Percentiles rank a stretch among this genome's conserved stretches.
Evolutionary conservation across 2,888 invertebrate species (phyloP).

Genomic region (Penaeus monodon): DNA sequence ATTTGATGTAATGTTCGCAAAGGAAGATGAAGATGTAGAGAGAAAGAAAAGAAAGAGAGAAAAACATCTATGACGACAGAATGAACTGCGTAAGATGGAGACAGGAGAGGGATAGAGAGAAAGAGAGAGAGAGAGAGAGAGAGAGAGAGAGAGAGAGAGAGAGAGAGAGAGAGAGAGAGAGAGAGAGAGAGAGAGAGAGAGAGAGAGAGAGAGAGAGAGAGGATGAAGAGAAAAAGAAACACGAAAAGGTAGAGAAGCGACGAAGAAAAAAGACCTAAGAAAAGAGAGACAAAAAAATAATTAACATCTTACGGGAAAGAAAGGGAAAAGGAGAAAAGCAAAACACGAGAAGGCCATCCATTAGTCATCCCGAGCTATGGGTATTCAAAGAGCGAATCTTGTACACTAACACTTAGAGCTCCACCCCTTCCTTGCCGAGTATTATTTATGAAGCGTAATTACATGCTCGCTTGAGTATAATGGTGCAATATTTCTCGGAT

Average conservation of each 20-base stretch:
- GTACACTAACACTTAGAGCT: slow-evolving; percentile 29
- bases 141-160: slow-evolving; percentile 18
- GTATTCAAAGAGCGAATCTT: not conserved
- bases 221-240: not conserved
- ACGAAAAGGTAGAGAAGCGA: not conserved
- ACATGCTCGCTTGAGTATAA: slow-evolving; percentile 45
- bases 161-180: not conserved
- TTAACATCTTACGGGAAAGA: not conserved
- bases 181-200: not conserved
- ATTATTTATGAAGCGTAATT: slow-evolving; percentile 47
- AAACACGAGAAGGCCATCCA: not conserved
- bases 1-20: no score
- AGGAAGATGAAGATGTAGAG: no score
- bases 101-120: not conserved
- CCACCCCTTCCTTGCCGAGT: slow-evolving; percentile 36
- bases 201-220: not conserved
- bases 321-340: not conserved
- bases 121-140: slow-evolving; percentile 1
- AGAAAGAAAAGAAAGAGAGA: no score
- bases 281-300: not conserved
- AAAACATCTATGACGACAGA: not conserved
- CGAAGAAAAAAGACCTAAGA: not conserved
- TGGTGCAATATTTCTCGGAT: slow-evolving; percentile 40
- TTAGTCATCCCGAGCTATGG: not conserved
- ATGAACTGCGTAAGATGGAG: not conserved